Conservation (phyloP, 2,797 vertebrate genomes). For the Florisuga fusca region DNA sequence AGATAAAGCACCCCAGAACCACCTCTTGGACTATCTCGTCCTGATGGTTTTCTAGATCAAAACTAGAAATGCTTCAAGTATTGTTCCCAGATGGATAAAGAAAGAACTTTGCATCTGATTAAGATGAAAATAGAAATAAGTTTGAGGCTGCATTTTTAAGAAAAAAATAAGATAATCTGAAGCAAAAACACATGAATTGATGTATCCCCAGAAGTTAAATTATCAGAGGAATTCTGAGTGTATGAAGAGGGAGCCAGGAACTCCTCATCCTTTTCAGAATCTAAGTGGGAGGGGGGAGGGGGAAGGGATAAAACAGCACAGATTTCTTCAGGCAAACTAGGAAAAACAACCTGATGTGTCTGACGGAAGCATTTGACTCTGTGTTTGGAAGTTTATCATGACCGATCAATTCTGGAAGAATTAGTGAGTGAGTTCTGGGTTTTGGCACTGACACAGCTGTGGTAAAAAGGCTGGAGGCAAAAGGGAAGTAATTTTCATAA, state of each 20-base stretch:
- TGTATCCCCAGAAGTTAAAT: neutral
- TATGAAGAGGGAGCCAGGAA: neutral
- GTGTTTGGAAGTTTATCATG: constrained; percentile 62
- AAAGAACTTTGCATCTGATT: neutral
- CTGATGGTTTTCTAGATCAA: neutral
- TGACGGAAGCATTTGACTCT: constrained; percentile 33
- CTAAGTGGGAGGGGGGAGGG: neutral
- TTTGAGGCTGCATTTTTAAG: neutral
- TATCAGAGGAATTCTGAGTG: neutral
- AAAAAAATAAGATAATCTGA: neutral
- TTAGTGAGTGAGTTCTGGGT: constrained; percentile 55
- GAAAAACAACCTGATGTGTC: constrained; percentile 36
- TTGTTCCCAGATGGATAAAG: neutral
- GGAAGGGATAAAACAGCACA: neutral
- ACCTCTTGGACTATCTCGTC: neutral
- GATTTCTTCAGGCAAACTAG: constrained; percentile 51
- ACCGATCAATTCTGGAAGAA: constrained; percentile 66
- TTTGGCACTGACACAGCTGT: constrained; percentile 55
- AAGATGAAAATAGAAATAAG: neutral
- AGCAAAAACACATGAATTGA: neutral
- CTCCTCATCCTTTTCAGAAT: neutral
- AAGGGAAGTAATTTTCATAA: constrained; percentile 69
- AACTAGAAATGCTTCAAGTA: neutral
- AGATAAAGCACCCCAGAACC: neutral
- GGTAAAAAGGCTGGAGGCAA: constrained; percentile 64